These are phyloP conservation scores for Tetramorium simillimum DNA, from an alignment of 1,140 invertebrate species.

Conservation along the genomic window DNA sequence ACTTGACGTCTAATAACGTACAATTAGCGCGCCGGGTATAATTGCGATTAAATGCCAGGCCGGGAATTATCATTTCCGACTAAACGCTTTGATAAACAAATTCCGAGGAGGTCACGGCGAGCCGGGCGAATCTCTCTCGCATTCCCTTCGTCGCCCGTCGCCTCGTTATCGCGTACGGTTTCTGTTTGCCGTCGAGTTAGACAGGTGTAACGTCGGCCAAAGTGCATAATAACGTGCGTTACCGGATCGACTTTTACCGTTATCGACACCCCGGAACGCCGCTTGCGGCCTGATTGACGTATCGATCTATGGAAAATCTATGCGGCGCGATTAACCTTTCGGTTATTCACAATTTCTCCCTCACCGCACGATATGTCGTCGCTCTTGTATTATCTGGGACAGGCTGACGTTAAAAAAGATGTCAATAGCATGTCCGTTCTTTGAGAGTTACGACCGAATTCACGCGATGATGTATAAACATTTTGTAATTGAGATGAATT, in stretches of 20 bases:
- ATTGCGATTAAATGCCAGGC: constrained; percentile 76
- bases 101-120: constrained; percentile 38
- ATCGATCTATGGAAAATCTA: constrained; percentile 40
- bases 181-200: constrained; percentile 73
- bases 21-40: constrained; percentile 77
- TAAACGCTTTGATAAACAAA: constrained; percentile 76
- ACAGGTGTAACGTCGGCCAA: constrained; percentile 64
- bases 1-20: constrained; percentile 75
- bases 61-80: constrained; percentile 73
- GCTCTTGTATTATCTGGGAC: neutral
- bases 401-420: constrained; percentile 19
- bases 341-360: constrained; percentile 12
- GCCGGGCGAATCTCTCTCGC: constrained; percentile 60
- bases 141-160: constrained; percentile 48
- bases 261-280: constrained; percentile 69
- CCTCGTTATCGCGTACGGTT: constrained; percentile 72
- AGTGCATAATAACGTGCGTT: constrained; percentile 62
- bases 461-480: neutral
- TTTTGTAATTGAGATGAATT: neutral
- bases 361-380: constrained; percentile 21
- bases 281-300: constrained; percentile 61
- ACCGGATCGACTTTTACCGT: constrained; percentile 50
- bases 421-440: constrained; percentile 24
- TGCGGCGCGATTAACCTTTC: constrained; percentile 64
- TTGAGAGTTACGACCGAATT: constrained; percentile 20